Conservation (phyloP, 53 echinoderm and acorn worm species). For the Crossaster papposus region DNA sequence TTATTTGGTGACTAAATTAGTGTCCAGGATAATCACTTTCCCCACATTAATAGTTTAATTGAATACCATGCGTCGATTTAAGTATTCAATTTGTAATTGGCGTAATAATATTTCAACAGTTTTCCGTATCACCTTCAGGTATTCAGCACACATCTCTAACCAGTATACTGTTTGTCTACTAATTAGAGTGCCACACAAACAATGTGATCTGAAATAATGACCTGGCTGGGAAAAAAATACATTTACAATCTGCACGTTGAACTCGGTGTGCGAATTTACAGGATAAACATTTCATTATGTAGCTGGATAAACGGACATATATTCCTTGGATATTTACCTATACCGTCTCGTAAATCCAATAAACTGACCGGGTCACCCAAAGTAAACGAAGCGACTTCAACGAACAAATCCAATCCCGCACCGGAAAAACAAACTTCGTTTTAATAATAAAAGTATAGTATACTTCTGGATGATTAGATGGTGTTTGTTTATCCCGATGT, state of each 20-base stretch:
- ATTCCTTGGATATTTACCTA: neutral
- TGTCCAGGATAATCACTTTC: too few species aligned
- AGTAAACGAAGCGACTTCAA: neutral
- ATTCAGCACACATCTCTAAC: too few species aligned
- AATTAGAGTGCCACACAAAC: too few species aligned
- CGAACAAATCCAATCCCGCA: neutral
- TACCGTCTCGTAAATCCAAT: neutral
- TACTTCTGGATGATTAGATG: neutral
- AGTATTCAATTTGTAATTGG: too few species aligned
- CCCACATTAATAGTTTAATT: too few species aligned
- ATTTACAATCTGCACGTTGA: neutral
- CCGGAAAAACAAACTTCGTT: neutral
- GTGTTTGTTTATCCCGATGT: neutral
- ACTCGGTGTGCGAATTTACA: neutral
- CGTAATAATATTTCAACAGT: too few species aligned
- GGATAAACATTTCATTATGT: neutral
- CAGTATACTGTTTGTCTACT: too few species aligned
- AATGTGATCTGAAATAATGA: neutral
- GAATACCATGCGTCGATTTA: too few species aligned
- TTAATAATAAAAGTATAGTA: conserved; percentile 5
- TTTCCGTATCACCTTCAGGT: too few species aligned
- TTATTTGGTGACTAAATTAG: too few species aligned
- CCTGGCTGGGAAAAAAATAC: neutral
- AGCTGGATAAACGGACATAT: neutral
- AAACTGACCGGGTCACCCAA: neutral